Conservation (phyloP, 2,113 vertebrate genomes). For the Rhineura floridana region DNA sequence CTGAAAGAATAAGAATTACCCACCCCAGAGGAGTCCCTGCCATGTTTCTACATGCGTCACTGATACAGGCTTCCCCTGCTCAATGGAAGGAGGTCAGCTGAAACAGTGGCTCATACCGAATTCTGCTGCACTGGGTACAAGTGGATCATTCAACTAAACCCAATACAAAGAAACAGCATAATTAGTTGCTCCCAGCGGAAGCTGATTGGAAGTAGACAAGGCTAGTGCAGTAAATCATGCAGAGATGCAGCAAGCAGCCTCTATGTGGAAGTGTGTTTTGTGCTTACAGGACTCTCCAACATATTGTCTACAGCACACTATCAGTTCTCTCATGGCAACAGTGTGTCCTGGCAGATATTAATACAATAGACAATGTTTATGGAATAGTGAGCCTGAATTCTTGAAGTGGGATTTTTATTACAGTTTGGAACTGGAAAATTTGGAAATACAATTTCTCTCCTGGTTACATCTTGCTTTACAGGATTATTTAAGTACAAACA, state of each 20-base stretch:
- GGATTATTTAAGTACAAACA: neutral
- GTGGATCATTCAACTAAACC: neutral
- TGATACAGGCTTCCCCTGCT: neutral
- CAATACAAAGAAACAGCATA: neutral
- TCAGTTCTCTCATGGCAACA: neutral
- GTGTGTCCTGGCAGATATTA: neutral
- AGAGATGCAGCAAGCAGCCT: neutral
- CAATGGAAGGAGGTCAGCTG: neutral
- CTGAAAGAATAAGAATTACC: neutral
- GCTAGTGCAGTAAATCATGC: neutral
- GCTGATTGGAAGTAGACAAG: neutral
- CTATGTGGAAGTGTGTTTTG: neutral
- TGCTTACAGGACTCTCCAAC: neutral
- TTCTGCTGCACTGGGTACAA: neutral
- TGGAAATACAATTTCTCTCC: too few relatives aligned
- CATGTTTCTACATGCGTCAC: neutral
- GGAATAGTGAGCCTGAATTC: neutral
- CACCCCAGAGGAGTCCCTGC: neutral
- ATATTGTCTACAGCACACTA: neutral
- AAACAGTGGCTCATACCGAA: neutral
- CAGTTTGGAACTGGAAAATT: neutral
- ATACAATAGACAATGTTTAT: neutral
- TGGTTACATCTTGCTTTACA: neutral
- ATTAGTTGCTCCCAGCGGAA: neutral
- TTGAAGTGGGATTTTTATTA: neutral